phyloP scores from a whole-genome alignment of 2,113 vertebrate genomes.

The Apeltes quadracus region DNA sequence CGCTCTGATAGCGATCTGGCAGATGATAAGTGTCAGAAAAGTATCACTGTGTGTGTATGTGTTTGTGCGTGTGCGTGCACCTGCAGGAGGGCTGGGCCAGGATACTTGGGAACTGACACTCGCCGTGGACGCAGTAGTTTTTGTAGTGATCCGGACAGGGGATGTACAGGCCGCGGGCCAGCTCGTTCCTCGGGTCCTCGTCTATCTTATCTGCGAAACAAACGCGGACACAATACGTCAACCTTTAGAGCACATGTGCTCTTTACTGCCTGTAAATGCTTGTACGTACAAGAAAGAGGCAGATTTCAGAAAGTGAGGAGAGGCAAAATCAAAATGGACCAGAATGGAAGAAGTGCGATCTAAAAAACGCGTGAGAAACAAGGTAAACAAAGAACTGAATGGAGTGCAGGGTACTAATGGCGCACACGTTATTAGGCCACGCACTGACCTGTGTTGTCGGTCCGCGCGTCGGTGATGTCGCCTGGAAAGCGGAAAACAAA shows the following conservation, averaged over 20 bases:
- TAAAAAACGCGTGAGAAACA: neutral
- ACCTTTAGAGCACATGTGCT: conserved; percentile 19
- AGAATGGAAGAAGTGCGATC: neutral
- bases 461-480: conserved; percentile 89
- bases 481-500: conserved; percentile 79
- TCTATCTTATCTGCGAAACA: conserved; percentile 38
- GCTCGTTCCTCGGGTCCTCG: conserved; percentile 90
- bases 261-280: neutral
- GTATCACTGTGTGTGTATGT: conserved; percentile 25
- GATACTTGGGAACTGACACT: conserved; percentile 92
- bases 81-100: conserved; percentile 95
- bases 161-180: conserved; percentile 88
- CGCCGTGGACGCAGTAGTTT: conserved; percentile 96
- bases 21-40: no score
- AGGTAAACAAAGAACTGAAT: neutral
- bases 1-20: no score
- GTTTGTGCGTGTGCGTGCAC: conserved; percentile 73
- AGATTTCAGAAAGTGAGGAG: neutral
- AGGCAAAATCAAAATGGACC: neutral
- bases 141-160: conserved; percentile 96
- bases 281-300: neutral
- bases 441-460: conserved; percentile 89
- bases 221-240: neutral
- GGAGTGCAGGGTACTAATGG: neutral
- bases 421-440: conserved; percentile 12